These are phyloP conservation scores for Neopipo cinnamomea DNA, from an alignment of 2,113 vertebrate species.

Conservation along the genomic window DNA sequence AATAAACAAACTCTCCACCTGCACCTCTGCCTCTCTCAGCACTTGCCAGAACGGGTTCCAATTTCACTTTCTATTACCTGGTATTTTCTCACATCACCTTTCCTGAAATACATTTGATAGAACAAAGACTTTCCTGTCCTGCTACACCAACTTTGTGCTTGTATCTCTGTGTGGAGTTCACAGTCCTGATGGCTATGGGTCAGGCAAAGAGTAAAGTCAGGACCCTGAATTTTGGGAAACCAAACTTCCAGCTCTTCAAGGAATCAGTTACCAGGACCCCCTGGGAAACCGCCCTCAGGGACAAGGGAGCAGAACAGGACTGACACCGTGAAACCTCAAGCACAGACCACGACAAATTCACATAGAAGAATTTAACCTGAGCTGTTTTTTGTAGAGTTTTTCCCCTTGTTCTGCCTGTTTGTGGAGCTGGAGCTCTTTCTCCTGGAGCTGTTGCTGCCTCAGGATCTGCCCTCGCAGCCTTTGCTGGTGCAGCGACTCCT, in stretches of 20 bases:
- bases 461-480: conserved; percentile 77
- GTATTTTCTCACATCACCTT: neutral
- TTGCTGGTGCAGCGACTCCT: conserved; percentile 80
- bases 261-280: neutral
- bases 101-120: neutral
- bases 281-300: neutral
- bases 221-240: neutral
- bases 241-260: neutral
- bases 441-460: conserved; percentile 76
- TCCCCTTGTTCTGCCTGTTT: conserved; percentile 75
- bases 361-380: conserved; percentile 45
- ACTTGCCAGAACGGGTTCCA: neutral
- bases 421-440: conserved; percentile 75
- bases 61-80: neutral
- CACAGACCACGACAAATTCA: neutral
- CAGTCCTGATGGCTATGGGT: neutral
- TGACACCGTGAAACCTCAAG: neutral
- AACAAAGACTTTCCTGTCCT: neutral
- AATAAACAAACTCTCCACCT: neutral
- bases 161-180: neutral
- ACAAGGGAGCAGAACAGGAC: neutral
- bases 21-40: neutral
- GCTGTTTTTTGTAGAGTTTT: conserved; percentile 59
- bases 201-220: neutral
- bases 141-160: neutral